Evolutionary conservation across 92 coral and sea anemone genomes (phyloP), one percentile per base, ranked within the genome.

Genomic region (Epizoanthus ramosus): DNA sequence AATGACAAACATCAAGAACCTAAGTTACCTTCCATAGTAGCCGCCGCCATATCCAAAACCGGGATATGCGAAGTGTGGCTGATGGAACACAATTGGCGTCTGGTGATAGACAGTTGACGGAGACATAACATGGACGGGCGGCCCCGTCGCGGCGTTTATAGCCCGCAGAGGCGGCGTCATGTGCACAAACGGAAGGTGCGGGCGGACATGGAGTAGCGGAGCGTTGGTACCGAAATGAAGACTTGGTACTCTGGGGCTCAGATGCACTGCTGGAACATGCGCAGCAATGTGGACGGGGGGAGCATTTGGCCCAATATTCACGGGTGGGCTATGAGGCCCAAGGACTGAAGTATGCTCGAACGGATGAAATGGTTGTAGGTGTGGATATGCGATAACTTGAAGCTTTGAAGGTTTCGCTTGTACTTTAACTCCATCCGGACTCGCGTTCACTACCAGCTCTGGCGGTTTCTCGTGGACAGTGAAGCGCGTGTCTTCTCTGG

Each of bases 261-360:
- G 88, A 84, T 97, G 99, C 18, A 97, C 91, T 12, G 99, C 97
- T 1, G 99, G 99, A 8, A 97, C 99, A 79, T 97, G 99, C 0
- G 99, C 97, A 31, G 93, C 98, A 72, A 97, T 94, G 73, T 97
- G 99, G 64, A 97, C 99, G 15, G 99, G 99, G 61, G 99, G 99
- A 56, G 99, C 99, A 81, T 97, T 95, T 33, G 99, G 99, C 28
- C 99, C 99, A 59, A 97, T 97, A 81, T 97, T 94, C 64, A 97
- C 95, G n/a, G 99, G 99, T 22, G 99, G 99, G 63, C 98, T 94
- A 63, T 97, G 99, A 50, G 99, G 99, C 16, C 99, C 99, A 63
- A 97, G 85, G n/a, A 94, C 98, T 3, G 99, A 94, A 9, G 99
- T 97, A 84, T 97, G 99, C 52, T 97, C 99, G 45, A 84, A 95